Base-by-base conservation (phyloP, 2,888 invertebrate genomes). In the Mesorhabditis sp. region DNA sequence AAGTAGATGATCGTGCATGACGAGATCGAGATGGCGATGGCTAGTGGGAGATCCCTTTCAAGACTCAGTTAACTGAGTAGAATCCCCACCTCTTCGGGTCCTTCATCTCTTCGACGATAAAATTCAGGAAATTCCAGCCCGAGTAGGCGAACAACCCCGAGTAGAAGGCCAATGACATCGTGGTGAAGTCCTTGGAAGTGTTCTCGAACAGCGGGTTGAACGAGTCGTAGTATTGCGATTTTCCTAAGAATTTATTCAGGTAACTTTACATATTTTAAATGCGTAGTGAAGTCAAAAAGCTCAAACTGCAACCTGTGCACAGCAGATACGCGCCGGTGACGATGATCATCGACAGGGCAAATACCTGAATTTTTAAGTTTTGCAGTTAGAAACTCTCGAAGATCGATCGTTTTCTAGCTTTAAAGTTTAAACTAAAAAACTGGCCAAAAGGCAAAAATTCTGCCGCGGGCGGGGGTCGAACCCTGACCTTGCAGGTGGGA, bases 21-120 rank as follows among this genome's bases (percentile, higher is more conserved):
- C 0, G 92, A 89, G 87, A 94, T 94, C 0, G 97, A 97, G 82
- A 97, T 95, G 74, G 91, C 94, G 85, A 98, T 97, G 45, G 97
- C 97, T 74, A 90, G 89, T 3, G 94, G 94, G 72, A 95, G 89
- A 88, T 98, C 96, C 87, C 93, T 92, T 28, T 28, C 28, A 28
- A 28, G 28, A 4, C n/a, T 4, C 10, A 6, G 43, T 28, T 10
- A 44, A 7, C 0, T 13, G 44, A 42, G 1, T 13, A 66, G 15
- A 64, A 28, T n/a, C 1, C 15, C 13, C 87, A 91, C 91, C 89
- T 92, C 71, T 95, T 93, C 0, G 98, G 97, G 87, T 98, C 94
- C 87, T 97, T 94, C 77, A 98, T 88, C 88, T 98, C 98, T 87
- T 98, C 98, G 81, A 97, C 95, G 75, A 98, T 95, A 88, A 96